phyloP scores from a whole-genome alignment of 2,888 invertebrate genomes.

The Lydus trimaculatus region DNA sequence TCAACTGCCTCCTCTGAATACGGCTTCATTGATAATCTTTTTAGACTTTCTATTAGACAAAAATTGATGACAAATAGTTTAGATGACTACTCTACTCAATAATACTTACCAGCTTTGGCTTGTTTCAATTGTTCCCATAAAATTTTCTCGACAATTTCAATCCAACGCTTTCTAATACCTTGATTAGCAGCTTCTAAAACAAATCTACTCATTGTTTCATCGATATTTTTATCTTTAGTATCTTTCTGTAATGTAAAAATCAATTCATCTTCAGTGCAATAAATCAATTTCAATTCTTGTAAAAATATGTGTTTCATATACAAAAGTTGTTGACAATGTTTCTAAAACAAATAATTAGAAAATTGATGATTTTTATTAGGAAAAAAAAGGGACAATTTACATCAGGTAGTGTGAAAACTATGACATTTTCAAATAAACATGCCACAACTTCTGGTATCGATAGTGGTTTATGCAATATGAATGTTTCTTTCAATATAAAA shows the following conservation, averaged over 20 bases:
- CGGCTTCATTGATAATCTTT: background rate
- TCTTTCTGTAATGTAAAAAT: background rate
- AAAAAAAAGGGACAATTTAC: background rate
- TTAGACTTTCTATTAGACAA: background rate
- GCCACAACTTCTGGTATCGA: background rate
- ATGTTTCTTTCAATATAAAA: slow-evolving; percentile 4
- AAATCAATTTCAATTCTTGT: background rate
- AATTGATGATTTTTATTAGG: background rate
- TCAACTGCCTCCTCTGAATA: background rate
- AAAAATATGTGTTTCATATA: slow-evolving; percentile 12
- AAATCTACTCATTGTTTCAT: background rate
- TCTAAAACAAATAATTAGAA: background rate
- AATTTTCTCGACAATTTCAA: slow-evolving; percentile 4
- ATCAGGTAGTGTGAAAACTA: background rate
- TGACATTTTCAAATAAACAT: slow-evolving; percentile 5
- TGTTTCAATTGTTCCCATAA: slow-evolving; percentile 10
- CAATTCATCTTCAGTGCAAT: background rate
- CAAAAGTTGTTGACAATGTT: background rate
- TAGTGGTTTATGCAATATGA: background rate
- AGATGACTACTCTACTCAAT: background rate
- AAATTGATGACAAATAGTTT: background rate
- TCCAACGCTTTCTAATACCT: background rate
- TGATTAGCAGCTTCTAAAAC: slow-evolving; percentile 1
- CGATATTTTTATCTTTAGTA: background rate
- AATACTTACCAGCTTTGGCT: background rate